Evolutionary conservation across 2,113 vertebrate species (phyloP), one percentile per base, ranked within the genome.

Genomic region (Gobius niger): DNA sequence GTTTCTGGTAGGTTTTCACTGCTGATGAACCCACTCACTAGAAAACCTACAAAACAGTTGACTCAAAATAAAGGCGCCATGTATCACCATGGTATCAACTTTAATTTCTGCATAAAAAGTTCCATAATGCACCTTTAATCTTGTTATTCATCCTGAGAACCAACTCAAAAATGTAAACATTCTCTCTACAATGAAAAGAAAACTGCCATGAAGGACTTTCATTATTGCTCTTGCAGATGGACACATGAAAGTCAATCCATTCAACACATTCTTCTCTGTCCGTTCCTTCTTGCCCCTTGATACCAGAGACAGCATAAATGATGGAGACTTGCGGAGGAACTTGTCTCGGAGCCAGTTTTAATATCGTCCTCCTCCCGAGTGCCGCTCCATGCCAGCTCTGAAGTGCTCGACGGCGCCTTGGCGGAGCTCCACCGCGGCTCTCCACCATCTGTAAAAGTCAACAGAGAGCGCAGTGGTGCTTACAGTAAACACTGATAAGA

Each of bases 401-500:
- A 65, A 19, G 18, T 49, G 9, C 47, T 7, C 60, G 7, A 1
- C 71, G 11, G 62, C 19, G 5, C 46, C 52, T 24, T 72, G 68
- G 76, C 66, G 6, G 5, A 2, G 4, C 12, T 65, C 77, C 67
- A 9, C 3, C 3, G 24, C 9, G 46, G 63, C 63, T 18, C 15
- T 7, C 67, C 57, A 73, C 66, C 16, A 68, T 64, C 63, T 46
- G 51, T 73, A 41, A 73, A 19, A 73, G 76, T 79, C 69, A 67
- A 79, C 81, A 68, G 53, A 70, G 41, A 67, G 53, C 14, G 46
- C 3, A 46, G 68, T 42, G 64, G 59, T 69, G 68, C 75, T 73
- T 61, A 75, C 77, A 76, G 70, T 81, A 81, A 85, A 81, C 68
- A 81, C 70, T 59, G 75, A 83, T 81, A 78, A 81, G 80, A 78